These are phyloP conservation scores for Gavialis gangeticus DNA, from an alignment of 2,113 vertebrate genomes.

Conservation along the genomic window DNA sequence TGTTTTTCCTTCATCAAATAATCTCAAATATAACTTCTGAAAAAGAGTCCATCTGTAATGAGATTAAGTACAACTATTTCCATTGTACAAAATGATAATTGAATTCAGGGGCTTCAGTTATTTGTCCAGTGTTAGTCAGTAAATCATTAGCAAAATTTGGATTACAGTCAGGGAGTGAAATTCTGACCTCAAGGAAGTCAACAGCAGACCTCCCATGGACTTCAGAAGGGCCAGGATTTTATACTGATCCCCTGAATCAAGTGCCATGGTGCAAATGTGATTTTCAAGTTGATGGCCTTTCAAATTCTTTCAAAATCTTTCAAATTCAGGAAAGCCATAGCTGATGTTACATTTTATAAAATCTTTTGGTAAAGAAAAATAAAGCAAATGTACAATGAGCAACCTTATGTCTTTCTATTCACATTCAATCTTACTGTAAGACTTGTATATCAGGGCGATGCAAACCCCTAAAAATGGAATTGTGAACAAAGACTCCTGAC, in stretches of 20 bases:
- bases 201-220: background rate
- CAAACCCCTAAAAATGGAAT: background rate
- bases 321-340: background rate
- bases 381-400: background rate
- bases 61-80: background rate
- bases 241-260: background rate
- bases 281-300: background rate
- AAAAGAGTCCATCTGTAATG: background rate
- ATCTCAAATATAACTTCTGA: background rate
- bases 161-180: background rate
- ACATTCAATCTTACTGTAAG: background rate
- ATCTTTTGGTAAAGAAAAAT: background rate
- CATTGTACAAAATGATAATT: background rate
- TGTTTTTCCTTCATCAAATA: background rate
- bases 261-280: background rate
- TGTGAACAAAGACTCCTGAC: constrained; percentile 18
- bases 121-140: background rate
- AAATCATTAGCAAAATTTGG: background rate
- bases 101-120: background rate
- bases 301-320: too few species aligned
- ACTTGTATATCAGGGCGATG: background rate
- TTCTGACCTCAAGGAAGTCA: background rate
- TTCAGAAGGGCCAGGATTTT: background rate
- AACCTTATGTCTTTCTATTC: background rate
- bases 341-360: background rate